Evolutionary conservation across 2,888 invertebrate species (phyloP), one percentile per base, ranked within the genome.

Genomic region (Brachyptera putata): DNA sequence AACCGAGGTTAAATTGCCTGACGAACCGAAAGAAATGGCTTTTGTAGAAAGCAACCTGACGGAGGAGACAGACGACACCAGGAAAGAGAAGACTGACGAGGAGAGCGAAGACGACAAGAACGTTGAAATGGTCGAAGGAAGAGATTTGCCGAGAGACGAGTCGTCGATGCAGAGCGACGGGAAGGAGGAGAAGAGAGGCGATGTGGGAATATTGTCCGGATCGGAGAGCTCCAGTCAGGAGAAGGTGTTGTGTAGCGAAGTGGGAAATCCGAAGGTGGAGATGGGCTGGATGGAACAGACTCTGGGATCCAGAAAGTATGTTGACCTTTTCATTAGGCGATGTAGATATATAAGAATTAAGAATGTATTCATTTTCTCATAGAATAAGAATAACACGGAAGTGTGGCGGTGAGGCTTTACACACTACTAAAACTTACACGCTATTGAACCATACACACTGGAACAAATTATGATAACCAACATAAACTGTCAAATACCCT

Each of bases 11-110:
- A 58, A 7, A 7, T 56, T 22, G 39, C 3, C 60, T 25, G 67
- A 70, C 25, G 68, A 68, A 58, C 56, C 64, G 36, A 63, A 65
- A 9, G 66, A 68, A 56, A 48, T n/a, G n/a, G n/a, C n/a, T n/a
- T n/a, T n/a, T n/a, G n/a, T n/a, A n/a, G n/a, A n/a, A n/a, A n/a
- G n/a, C n/a, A 48, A 56, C 11, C 62, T 66, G 37, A 46, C 60
- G 60, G 57, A 50, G 26, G 59, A 43, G 18, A 60, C 63, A 48
- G 39, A 65, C 14, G 68, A 68, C 11, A 24, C 24, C 24, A 46
- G 24, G 24, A 4, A 13, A 13, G 21, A 11, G 24, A 21, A 65
- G 14, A 63, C 61, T 1, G 63, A 64, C 26, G 60, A 63, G 30
- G 60, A 58, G 18, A 63, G 55, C 50, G 65, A 65, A 50, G 65